A percentile compares a stretch with the other conserved stretches of the same genome.
Evolutionary conservation across 2,888 invertebrate genomes (phyloP).

Genomic region (Coenonympha glycerion): DNA sequence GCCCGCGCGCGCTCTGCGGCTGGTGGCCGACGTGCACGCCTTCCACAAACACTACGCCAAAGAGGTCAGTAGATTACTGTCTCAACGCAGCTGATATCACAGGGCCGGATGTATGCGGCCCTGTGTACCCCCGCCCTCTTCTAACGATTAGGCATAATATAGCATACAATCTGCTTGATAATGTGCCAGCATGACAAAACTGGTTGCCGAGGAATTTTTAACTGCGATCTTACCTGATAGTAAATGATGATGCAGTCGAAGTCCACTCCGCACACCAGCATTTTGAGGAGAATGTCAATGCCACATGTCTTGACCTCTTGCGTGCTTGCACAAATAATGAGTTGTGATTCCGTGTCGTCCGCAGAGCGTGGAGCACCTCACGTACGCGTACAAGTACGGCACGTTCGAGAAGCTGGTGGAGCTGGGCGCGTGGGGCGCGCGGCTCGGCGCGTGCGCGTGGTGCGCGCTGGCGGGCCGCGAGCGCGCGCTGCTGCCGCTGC

Average conservation of each 20-base stretch:
- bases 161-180: too few species aligned
- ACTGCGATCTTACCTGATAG: too few species aligned
- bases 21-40: constrained; percentile 85
- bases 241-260: too few species aligned
- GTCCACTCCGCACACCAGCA: too few species aligned
- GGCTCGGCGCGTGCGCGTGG: constrained; percentile 88
- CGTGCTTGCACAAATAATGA: too few species aligned
- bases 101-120: too few species aligned
- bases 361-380: constrained; percentile 55
- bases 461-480: constrained; percentile 81
- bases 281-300: too few species aligned
- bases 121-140: too few species aligned
- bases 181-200: too few species aligned
- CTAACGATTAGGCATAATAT: too few species aligned
- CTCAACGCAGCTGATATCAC: neutral
- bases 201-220: too few species aligned
- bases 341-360: neutral
- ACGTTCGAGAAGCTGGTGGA: constrained; percentile 95
- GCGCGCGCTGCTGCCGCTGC: constrained; percentile 81
- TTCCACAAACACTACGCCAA: constrained; percentile 93
- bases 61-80: constrained; percentile 83
- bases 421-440: constrained; percentile 88
- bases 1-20: constrained; percentile 79
- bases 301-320: too few species aligned
- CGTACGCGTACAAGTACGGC: constrained; percentile 94